A percentile compares a stretch with the other conserved stretches of the same genome.
Evolutionary conservation across 2,113 vertebrate genomes (phyloP).

Genomic region (Panurus biarmicus): DNA sequence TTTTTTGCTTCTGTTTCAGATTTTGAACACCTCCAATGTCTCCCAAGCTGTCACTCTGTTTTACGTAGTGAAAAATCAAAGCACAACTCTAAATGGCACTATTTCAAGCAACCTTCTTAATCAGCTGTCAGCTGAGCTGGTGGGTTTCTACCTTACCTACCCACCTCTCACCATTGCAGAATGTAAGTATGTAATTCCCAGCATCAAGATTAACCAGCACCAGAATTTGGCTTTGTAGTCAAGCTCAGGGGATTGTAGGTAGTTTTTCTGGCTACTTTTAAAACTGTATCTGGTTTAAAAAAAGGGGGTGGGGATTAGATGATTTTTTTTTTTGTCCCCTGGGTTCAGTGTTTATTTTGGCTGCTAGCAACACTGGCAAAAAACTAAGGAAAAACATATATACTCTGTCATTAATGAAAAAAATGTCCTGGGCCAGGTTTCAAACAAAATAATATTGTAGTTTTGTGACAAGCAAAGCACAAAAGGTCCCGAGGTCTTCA

Average conservation of each 20-base stretch:
- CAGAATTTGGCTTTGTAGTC: background rate
- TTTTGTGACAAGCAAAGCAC: background rate
- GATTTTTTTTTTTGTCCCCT: background rate
- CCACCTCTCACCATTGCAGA: conserved; percentile 92
- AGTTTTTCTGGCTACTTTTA: background rate
- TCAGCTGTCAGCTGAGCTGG: conserved; percentile 92
- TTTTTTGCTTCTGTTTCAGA: conserved; percentile 71
- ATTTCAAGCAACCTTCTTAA: conserved; percentile 89
- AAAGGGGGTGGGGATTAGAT: accelerated
- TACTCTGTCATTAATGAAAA: background rate
- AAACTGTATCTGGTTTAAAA: background rate
- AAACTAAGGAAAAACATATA: background rate
- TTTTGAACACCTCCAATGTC: conserved; percentile 82
- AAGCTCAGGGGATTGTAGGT: background rate
- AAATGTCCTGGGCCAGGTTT: background rate
- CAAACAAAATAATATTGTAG: background rate
- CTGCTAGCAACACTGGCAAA: background rate
- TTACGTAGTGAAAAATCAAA: conserved; percentile 88
- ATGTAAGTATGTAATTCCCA: conserved; percentile 76
- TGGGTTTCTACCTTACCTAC: conserved; percentile 97
- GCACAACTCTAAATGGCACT: conserved; percentile 84
- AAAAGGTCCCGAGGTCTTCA: background rate
- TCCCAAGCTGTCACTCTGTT: conserved; percentile 88
- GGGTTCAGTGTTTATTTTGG: background rate
- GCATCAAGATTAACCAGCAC: background rate